These are phyloP conservation scores for Callimorpha dominula DNA, from an alignment of 2,888 invertebrate species.

Conservation along the genomic window DNA sequence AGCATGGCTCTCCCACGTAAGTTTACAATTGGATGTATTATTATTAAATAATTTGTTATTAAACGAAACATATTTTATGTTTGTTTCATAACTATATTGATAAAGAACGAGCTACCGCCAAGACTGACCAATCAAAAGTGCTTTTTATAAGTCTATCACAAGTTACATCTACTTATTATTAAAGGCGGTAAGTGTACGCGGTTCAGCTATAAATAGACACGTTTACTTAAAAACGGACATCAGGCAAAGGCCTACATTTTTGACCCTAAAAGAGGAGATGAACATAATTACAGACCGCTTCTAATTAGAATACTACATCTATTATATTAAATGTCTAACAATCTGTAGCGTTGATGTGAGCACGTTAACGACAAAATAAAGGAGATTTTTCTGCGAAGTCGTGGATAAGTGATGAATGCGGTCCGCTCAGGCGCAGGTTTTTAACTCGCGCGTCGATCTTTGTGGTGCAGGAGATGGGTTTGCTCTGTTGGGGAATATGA, in stretches of 20 bases:
- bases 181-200: not conserved
- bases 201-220: not conserved
- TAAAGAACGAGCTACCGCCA: too few relatives aligned
- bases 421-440: constrained; percentile 35
- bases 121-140: too few relatives aligned
- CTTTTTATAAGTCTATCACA: too few relatives aligned
- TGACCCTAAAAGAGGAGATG: not conserved
- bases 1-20: too few relatives aligned
- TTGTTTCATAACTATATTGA: too few relatives aligned
- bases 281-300: not conserved
- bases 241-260: not conserved
- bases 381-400: constrained; percentile 45
- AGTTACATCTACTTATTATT: not conserved
- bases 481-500: not conserved
- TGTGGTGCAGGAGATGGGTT: constrained; percentile 30
- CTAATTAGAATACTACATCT: not conserved
- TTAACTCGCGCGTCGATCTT: constrained; percentile 35
- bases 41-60: too few relatives aligned
- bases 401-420: constrained; percentile 50
- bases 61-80: too few relatives aligned
- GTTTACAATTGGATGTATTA: too few relatives aligned
- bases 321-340: constrained; percentile 11
- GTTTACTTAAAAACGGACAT: too few relatives aligned
- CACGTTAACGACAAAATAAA: constrained; percentile 29
- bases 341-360: constrained; percentile 22